Percentiles rank a stretch among this genome's conserved stretches.
Conservation (phyloP, 2,797 vertebrate species). For the Anas bernieri region DNA sequence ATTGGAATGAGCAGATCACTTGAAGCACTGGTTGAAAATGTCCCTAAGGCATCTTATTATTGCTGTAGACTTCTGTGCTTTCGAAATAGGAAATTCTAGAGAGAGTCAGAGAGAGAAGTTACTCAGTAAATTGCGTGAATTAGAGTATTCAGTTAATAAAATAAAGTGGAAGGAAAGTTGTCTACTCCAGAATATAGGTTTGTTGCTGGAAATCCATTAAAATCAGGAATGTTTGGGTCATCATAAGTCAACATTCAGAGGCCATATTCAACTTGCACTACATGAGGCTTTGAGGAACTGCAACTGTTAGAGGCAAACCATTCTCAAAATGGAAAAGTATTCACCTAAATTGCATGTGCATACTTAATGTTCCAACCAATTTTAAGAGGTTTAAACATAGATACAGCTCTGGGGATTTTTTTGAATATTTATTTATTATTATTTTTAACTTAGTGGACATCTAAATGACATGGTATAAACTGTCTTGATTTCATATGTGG, state of each 20-base stretch:
- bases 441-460: neutral
- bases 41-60: neutral
- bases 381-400: neutral
- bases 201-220: neutral
- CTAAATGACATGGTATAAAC: neutral
- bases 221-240: neutral
- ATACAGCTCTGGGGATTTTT: fast-evolving
- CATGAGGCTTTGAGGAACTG: neutral
- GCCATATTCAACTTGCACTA: neutral
- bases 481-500: neutral
- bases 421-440: neutral
- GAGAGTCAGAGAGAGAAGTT: neutral
- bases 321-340: neutral
- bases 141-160: neutral
- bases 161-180: neutral
- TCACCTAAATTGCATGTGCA: neutral
- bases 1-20: neutral
- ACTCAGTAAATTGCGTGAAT: neutral
- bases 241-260: neutral
- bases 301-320: neutral
- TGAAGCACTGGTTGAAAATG: neutral
- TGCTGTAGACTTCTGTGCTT: neutral
- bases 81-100: neutral
- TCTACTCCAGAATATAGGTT: neutral
- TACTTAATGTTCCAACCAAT: neutral